Percentiles rank a stretch among this genome's conserved stretches.
phyloP scores from a whole-genome alignment of 2,113 vertebrate genomes.

The Ailurus styani region DNA sequence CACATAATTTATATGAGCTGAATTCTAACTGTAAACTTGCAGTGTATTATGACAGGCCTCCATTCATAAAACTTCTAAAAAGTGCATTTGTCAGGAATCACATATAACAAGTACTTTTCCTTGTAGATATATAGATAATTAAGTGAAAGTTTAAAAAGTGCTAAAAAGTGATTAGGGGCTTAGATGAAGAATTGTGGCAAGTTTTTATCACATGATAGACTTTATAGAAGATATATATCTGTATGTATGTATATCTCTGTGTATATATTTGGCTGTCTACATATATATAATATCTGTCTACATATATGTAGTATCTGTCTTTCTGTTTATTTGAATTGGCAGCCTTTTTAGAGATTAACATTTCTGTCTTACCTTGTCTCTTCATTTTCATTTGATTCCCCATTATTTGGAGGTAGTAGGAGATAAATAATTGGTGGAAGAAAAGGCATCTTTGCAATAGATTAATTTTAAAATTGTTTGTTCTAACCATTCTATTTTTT shows the following conservation, averaged over 20 bases:
- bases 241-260: background rate
- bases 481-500: conserved; percentile 27
- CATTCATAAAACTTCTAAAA: background rate
- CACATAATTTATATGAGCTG: too few species aligned
- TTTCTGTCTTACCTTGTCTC: background rate
- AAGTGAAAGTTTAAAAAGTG: background rate
- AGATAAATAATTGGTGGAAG: conserved; percentile 20
- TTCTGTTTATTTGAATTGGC: background rate
- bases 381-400: conserved; percentile 18
- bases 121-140: background rate
- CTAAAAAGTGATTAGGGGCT: background rate
- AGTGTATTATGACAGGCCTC: background rate
- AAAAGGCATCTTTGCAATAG: background rate
- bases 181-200: background rate
- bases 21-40: background rate
- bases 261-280: background rate
- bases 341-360: conserved; percentile 49
- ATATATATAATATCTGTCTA: background rate
- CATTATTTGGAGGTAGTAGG: background rate
- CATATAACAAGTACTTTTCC: conserved; percentile 5
- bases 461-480: background rate
- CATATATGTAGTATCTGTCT: too few species aligned
- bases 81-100: background rate
- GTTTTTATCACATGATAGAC: background rate
- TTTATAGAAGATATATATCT: background rate